Evolutionary conservation across 2,888 invertebrate genomes (phyloP).

Genomic region (Ligdia adustata): DNA sequence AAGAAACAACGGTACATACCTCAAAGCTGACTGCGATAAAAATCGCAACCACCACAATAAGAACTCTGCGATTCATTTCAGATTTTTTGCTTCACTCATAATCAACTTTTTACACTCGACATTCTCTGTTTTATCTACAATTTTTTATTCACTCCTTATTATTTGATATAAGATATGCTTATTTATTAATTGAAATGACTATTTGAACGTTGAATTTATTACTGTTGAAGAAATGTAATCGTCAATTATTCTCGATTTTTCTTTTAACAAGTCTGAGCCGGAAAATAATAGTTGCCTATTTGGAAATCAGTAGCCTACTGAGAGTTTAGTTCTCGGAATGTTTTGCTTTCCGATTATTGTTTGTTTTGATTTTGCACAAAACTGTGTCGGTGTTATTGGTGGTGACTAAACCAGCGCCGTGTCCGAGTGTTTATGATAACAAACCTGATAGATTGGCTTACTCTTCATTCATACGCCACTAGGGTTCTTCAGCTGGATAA

Average conservation of each 20-base stretch:
- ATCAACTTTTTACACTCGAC: conserved; percentile 53
- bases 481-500: conserved; percentile 32
- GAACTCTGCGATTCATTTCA: conserved; percentile 66
- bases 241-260: not conserved
- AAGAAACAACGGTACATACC: conserved; percentile 48
- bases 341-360: conserved; percentile 52
- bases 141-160: too few relatives aligned
- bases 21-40: conserved; percentile 62
- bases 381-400: conserved; percentile 36
- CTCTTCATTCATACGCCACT: conserved; percentile 35
- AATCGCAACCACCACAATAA: conserved; percentile 56
- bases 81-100: conserved; percentile 48
- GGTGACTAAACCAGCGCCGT: conserved; percentile 45
- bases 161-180: too few relatives aligned
- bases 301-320: conserved; percentile 49
- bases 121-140: too few relatives aligned
- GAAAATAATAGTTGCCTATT: conserved; percentile 38
- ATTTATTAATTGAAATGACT: too few relatives aligned
- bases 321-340: conserved; percentile 52
- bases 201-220: too few relatives aligned
- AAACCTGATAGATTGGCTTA: conserved; percentile 43
- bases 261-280: not conserved
- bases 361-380: conserved; percentile 63
- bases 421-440: conserved; percentile 31
- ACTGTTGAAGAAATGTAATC: not conserved